Percentiles rank a stretch among this genome's conserved stretches.
Conservation (phyloP, 2,797 vertebrate species). For the Anniella stebbinsi region DNA sequence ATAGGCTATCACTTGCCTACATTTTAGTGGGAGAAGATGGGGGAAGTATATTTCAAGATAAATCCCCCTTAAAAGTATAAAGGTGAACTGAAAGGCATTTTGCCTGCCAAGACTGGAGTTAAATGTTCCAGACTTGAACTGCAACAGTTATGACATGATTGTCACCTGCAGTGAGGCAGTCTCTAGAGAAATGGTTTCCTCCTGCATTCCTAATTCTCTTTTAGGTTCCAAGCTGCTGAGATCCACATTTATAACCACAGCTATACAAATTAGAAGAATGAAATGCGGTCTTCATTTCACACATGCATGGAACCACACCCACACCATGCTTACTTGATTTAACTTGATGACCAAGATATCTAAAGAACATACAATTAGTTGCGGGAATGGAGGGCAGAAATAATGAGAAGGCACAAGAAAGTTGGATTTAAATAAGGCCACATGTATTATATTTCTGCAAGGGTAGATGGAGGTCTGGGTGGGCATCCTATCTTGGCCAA, state of each 20-base stretch:
- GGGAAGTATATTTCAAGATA: constrained; percentile 9
- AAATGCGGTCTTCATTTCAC: neutral
- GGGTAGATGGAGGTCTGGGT: too few species aligned
- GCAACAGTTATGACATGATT: neutral
- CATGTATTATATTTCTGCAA: too few species aligned
- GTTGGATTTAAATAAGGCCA: too few species aligned
- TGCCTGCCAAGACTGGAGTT: constrained; percentile 2
- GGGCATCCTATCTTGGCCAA: too few species aligned
- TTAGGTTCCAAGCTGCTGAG: rapidly evolving
- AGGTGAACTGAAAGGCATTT: constrained; percentile 13
- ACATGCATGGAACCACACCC: neutral
- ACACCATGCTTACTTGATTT: neutral
- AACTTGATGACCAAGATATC: neutral
- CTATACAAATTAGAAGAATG: neutral
- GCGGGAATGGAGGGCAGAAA: too few species aligned
- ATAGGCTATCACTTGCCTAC: neutral
- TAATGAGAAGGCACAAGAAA: too few species aligned
- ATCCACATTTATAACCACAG: neutral
- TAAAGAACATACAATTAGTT: neutral
- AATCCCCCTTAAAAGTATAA: constrained; percentile 5
- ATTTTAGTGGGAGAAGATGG: constrained; percentile 11
- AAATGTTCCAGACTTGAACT: constrained; percentile 38
- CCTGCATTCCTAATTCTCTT: neutral
- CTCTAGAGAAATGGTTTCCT: neutral
- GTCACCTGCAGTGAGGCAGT: neutral